A percentile compares a stretch with the other conserved stretches of the same genome.
Conservation (phyloP, 2,888 invertebrate genomes). For the Conistra vaccinii region DNA sequence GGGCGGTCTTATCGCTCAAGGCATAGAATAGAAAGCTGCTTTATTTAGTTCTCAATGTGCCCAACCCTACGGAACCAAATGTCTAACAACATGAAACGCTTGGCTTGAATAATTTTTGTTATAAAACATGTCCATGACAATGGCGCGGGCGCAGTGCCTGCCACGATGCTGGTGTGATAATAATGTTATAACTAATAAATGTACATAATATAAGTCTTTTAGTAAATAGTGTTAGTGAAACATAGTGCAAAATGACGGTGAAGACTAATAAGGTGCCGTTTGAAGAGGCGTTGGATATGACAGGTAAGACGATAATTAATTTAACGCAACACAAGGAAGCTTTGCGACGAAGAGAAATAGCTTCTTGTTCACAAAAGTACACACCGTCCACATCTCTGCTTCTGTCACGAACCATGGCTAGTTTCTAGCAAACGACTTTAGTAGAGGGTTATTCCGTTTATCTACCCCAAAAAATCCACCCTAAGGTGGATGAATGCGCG, state of each 20-base stretch:
- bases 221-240: constrained; percentile 26
- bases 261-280: constrained; percentile 40
- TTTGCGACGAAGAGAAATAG: too few species aligned
- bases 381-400: too few species aligned
- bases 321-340: too few species aligned
- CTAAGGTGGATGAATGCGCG: too few species aligned
- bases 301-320: too few species aligned
- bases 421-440: too few species aligned
- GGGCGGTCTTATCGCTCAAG: constrained; percentile 3
- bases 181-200: constrained; percentile 15
- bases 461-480: too few species aligned
- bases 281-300: constrained; percentile 53
- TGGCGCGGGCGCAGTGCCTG: constrained; percentile 15
- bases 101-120: constrained; percentile 29
- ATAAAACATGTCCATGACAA: constrained; percentile 41
- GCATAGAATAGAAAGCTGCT: not conserved
- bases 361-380: too few species aligned
- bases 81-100: constrained; percentile 6
- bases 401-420: too few species aligned
- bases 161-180: constrained; percentile 16
- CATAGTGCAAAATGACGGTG: constrained; percentile 50
- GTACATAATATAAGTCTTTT: not conserved
- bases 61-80: constrained; percentile 37
- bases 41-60: not conserved
- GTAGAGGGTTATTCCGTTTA: too few species aligned